Evolutionary conservation across 1,140 invertebrate genomes (phyloP).

Genomic region (Drosophila repleta): DNA sequence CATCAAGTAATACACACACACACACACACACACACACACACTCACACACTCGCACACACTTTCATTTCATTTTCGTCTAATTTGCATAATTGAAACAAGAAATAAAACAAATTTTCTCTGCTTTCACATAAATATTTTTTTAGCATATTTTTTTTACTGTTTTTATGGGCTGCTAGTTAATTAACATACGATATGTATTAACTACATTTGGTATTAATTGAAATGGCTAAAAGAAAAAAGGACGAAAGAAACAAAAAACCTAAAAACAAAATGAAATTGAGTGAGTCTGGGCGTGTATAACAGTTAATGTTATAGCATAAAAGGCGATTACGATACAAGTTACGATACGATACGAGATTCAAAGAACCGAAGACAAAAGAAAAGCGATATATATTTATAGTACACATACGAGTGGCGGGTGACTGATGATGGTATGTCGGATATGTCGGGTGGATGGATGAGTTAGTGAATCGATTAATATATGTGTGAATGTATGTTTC

Average conservation of each 20-base stretch:
- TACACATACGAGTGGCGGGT: slow-evolving; percentile 3
- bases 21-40: not conserved
- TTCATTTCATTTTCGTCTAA: slow-evolving; percentile 40
- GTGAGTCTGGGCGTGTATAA: slow-evolving; percentile 22
- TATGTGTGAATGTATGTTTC: not conserved
- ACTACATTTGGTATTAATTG: slow-evolving; percentile 31
- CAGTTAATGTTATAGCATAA: slow-evolving; percentile 22
- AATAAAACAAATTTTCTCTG: not conserved
- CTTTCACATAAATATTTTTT: not conserved
- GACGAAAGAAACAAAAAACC: too few species aligned
- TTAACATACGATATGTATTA: slow-evolving; percentile 43
- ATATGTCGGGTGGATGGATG: not conserved
- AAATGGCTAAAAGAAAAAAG: slow-evolving; percentile 3
- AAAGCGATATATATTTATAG: not conserved
- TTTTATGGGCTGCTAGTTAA: slow-evolving; percentile 41
- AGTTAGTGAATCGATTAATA: slow-evolving; percentile 40
- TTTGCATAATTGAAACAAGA: slow-evolving; percentile 52
- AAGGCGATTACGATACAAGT: slow-evolving; percentile 20
- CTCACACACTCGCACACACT: slow-evolving; percentile 19
- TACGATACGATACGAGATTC: slow-evolving; percentile 8
- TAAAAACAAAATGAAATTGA: slow-evolving; percentile 15
- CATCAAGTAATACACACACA: slow-evolving; percentile 23
- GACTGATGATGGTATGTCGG: not conserved
- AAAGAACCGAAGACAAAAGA: not conserved
- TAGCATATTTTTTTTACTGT: not conserved